Evolutionary conservation across 2,888 invertebrate species (phyloP), one percentile per base, ranked within the genome.

Genomic region (Holacanthella duospinosa): DNA sequence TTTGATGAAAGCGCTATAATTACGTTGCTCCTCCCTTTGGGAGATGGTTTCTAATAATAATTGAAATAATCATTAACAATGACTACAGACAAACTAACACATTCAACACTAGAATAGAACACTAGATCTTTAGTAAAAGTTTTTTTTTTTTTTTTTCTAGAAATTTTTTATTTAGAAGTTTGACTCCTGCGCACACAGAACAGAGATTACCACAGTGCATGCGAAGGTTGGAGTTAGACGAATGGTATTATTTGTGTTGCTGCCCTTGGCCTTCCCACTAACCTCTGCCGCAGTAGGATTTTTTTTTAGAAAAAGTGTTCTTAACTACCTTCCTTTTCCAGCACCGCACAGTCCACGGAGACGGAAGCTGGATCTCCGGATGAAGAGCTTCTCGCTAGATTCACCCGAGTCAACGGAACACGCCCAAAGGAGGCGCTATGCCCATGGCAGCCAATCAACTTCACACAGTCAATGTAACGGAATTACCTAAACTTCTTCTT

Each of bases 371-470:
- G 93, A 94, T 82, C 86, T 94, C 79, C 86, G 94, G 78, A 95
- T 95, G 95, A 95, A 96, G 85, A 93, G 93, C 78, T 85, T 95
- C 75, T 95, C 94, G 68, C 81, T 95, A 84, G 95, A 95, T 79
- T 93, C 93, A 36, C 94, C 94, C 68, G 95, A 95, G 79, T 90
- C 90, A 74, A 86, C 89, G 66, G 91, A 92, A 77, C 86, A 87
- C 76, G 85, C 83, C 44, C 85, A 87, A 75, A 82, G 90, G 74
- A 83, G 90, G 55, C 84, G 88, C 61, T 85, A 77, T 71, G 67
- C 75, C 75, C 36, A 80, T 74, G 80, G 79, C 62, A 81, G 80
- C 74, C 81, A 82, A 72, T 81, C 81, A 63, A 82, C 82, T 59
- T 83, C 83, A 29, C 80, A 82, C 75, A 80, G 82, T 75, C 83